Percentiles rank a stretch among this genome's conserved stretches.
These are phyloP conservation scores for Steromphala cineraria DNA, from an alignment of 2,888 invertebrate genomes.

Conservation along the genomic window DNA sequence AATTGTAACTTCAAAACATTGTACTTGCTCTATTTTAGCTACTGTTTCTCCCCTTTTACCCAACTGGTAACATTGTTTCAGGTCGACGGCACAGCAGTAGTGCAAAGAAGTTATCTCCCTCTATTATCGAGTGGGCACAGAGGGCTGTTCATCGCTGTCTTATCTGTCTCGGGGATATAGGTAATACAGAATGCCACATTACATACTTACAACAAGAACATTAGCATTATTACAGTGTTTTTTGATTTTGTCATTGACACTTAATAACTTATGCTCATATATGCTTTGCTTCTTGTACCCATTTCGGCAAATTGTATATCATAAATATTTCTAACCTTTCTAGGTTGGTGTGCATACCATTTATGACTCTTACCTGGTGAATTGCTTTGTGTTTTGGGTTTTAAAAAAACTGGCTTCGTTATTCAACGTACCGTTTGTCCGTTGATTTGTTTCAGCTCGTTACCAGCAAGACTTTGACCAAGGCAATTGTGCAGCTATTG, in stretches of 20 bases:
- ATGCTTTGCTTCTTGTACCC: no score
- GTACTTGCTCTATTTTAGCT: neutral
- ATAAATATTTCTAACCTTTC: no score
- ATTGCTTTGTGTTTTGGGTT: no score
- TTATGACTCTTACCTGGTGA: no score
- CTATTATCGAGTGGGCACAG: slow-evolving; percentile 81
- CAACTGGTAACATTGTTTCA: neutral
- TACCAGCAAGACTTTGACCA: slow-evolving; percentile 88
- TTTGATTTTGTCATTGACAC: neutral
- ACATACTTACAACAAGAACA: no score
- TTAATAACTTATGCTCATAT: no score
- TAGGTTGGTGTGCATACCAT: no score
- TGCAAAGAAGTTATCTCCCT: slow-evolving; percentile 50
- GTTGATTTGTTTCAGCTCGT: slow-evolving; percentile 78
- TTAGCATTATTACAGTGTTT: neutral
- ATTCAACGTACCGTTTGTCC: no score
- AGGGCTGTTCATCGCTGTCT: slow-evolving; percentile 88
- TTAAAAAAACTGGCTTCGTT: no score
- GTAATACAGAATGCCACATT: slow-evolving; percentile 48
- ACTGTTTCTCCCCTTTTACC: neutral
- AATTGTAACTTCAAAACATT: no score
- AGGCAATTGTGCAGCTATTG: slow-evolving; percentile 80
- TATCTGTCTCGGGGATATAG: slow-evolving; percentile 91
- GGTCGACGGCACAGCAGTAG: neutral
- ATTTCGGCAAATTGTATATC: no score